Conservation (phyloP, 2,888 invertebrate genomes). For the Pollenia amentaria region DNA sequence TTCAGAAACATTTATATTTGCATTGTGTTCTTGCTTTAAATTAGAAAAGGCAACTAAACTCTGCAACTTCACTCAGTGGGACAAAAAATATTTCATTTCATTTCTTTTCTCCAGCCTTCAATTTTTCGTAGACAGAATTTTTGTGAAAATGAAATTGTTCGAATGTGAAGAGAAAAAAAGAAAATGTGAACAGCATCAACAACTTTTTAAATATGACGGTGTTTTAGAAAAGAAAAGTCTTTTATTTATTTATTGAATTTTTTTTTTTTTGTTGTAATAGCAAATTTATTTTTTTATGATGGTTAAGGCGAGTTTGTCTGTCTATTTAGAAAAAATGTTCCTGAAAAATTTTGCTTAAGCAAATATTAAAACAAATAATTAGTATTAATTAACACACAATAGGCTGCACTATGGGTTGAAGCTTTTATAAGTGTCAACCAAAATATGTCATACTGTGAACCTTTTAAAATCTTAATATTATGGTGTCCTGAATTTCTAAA, state of each 20-base stretch:
- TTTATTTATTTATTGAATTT: neutral
- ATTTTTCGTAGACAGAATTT: slow-evolving; percentile 15
- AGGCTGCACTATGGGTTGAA: neutral
- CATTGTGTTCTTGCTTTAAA: slow-evolving; percentile 1
- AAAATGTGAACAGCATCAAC: neutral
- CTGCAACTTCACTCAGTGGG: neutral
- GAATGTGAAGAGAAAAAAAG: neutral
- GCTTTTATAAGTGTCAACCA: neutral
- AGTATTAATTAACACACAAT: slow-evolving; percentile 5
- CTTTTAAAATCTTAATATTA: neutral
- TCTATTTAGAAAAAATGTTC: neutral
- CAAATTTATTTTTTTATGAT: neutral
- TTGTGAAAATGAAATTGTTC: slow-evolving; percentile 34
- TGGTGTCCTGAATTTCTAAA: no score
- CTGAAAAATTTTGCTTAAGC: slow-evolving; percentile 1
- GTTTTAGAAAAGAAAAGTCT: slow-evolving; percentile 2
- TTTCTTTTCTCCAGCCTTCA: slow-evolving; percentile 21
- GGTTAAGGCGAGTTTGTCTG: neutral
- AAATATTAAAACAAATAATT: slow-evolving; percentile 43
- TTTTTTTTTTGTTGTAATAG: neutral
- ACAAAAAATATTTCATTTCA: slow-evolving; percentile 7
- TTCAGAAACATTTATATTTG: neutral
- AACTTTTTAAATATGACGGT: slow-evolving; percentile 48
- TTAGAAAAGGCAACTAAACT: slow-evolving; percentile 25
- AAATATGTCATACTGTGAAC: no score